These are phyloP conservation scores for Acanthoscelides obtectus DNA, from an alignment of 2,888 invertebrate genomes.

Conservation along the genomic window DNA sequence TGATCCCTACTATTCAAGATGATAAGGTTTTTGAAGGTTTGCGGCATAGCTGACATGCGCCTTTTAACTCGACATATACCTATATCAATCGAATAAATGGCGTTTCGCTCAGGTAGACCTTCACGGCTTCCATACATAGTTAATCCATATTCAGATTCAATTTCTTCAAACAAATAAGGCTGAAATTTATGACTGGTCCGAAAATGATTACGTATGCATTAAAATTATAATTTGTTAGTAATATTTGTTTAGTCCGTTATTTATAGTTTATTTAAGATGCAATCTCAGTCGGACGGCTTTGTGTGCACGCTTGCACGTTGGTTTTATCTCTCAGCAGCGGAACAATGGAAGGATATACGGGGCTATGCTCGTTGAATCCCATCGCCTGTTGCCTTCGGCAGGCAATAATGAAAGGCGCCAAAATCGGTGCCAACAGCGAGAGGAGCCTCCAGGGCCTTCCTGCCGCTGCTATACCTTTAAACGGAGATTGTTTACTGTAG, in stretches of 20 bases:
- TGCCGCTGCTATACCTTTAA: not conserved
- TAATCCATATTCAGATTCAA: slow-evolving; percentile 27
- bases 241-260: slow-evolving; percentile 46
- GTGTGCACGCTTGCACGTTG: not conserved
- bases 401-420: not conserved
- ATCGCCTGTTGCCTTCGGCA: not conserved
- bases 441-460: not conserved
- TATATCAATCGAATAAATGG: not conserved
- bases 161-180: slow-evolving; percentile 38
- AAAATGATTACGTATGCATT: slow-evolving; percentile 42
- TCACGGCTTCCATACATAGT: not conserved
- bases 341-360: not conserved
- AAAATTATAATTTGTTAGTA: slow-evolving; percentile 46
- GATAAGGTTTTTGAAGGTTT: no score
- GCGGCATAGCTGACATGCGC: no score
- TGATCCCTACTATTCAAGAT: no score
- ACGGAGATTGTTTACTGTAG: not conserved
- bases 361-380: not conserved
- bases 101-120: not conserved
- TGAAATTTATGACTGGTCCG: slow-evolving; percentile 37
- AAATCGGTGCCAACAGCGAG: not conserved
- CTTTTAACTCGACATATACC: no score
- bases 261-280: slow-evolving; percentile 26
- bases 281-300: slow-evolving; percentile 6
- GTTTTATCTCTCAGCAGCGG: not conserved